phyloP scores from a whole-genome alignment of 2,797 vertebrate species.

The Australoheros facetus region DNA sequence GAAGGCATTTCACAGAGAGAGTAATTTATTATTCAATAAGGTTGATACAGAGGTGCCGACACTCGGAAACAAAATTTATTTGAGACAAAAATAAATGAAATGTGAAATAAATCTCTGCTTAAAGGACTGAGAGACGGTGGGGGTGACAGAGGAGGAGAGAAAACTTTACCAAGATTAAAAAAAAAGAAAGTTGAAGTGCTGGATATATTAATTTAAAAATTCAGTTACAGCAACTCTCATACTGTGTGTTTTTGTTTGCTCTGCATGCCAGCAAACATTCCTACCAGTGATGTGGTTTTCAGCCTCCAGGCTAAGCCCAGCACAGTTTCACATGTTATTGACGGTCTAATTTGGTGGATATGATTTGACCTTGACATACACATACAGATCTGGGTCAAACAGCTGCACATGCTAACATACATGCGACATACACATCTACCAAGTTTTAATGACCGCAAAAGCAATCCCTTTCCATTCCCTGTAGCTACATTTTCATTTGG shows the following conservation, averaged over 20 bases:
- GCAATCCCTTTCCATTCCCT: not conserved
- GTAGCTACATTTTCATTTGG: not conserved
- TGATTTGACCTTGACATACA: slow-evolving; percentile 62
- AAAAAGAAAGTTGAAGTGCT: not conserved
- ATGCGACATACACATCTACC: not conserved
- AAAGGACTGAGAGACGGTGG: not conserved
- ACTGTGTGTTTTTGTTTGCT: not conserved
- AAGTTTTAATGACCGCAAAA: not conserved
- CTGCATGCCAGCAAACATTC: slow-evolving; percentile 14
- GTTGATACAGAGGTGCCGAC: slow-evolving; percentile 50
- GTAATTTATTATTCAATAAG: slow-evolving; percentile 64
- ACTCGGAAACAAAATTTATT: slow-evolving; percentile 54
- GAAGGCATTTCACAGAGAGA: slow-evolving; percentile 56
- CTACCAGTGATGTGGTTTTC: slow-evolving; percentile 37
- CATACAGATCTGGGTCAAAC: slow-evolving; percentile 49
- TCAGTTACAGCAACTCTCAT: not conserved
- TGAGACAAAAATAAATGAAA: slow-evolving; percentile 14
- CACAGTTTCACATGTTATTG: slow-evolving; percentile 48
- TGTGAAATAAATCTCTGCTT: slow-evolving; percentile 47
- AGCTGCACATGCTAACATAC: slow-evolving; percentile 24
- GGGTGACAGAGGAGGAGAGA: not conserved
- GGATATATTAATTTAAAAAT: too few species aligned
- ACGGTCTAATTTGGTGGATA: slow-evolving; percentile 28
- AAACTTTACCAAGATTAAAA: not conserved
- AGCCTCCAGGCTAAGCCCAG: slow-evolving; percentile 38